Percentiles rank a stretch among this genome's conserved stretches.
These are phyloP conservation scores for Metopia argyrocephala DNA, from an alignment of 2,888 invertebrate genomes.

Conservation along the genomic window DNA sequence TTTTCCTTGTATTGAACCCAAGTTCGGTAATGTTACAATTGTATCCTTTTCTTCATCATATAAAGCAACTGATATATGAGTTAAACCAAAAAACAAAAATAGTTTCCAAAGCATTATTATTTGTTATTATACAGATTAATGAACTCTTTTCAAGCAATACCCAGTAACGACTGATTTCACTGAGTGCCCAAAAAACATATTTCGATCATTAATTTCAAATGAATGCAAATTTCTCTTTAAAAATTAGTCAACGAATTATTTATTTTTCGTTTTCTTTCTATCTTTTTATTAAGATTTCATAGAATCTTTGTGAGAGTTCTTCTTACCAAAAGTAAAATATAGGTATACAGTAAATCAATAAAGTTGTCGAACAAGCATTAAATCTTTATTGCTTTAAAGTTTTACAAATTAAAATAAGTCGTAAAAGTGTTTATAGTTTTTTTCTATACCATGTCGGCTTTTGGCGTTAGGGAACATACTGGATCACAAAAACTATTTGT, in stretches of 20 bases:
- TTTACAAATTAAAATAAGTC: no score
- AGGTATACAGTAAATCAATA: no score
- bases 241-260: slow-evolving; percentile 9
- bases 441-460: no score
- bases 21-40: slow-evolving; percentile 72
- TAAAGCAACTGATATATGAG: slow-evolving; percentile 6
- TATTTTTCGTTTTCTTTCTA: neutral
- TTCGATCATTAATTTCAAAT: slow-evolving; percentile 23
- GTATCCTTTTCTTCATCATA: slow-evolving; percentile 72
- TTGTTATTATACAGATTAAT: neutral
- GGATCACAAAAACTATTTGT: no score
- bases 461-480: no score
- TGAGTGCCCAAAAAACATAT: neutral
- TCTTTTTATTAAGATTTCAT: slow-evolving; percentile 19
- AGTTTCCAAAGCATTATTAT: slow-evolving; percentile 16
- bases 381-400: no score
- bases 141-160: slow-evolving; percentile 42
- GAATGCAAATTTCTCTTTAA: slow-evolving; percentile 49
- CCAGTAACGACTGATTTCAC: slow-evolving; percentile 43
- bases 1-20: slow-evolving; percentile 73
- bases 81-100: neutral
- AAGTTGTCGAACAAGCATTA: no score
- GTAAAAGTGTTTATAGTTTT: no score
- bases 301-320: neutral
- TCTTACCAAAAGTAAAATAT: neutral